A percentile compares a stretch with the other conserved stretches of the same genome.
These are phyloP conservation scores for Drosophila algonquin DNA, from an alignment of 2,888 invertebrate species.

Conservation along the genomic window DNA sequence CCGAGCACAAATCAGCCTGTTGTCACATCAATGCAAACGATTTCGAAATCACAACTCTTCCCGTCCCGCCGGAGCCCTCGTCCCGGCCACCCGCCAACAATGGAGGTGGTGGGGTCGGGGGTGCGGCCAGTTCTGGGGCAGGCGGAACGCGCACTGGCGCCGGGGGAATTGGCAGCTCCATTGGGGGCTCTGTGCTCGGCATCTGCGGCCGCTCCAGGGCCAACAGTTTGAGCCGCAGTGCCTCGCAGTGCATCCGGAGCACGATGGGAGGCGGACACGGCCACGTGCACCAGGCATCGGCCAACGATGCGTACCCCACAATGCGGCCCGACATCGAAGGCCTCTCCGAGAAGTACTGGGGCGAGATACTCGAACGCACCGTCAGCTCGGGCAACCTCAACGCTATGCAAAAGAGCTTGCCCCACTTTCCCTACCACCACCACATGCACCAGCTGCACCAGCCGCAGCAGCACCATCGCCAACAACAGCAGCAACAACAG, in stretches of 20 bases:
- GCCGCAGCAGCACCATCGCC: slow-evolving; percentile 48
- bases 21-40: slow-evolving; percentile 82
- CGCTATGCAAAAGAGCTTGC: slow-evolving; percentile 86
- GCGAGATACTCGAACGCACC: slow-evolving; percentile 91
- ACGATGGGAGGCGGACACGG: slow-evolving; percentile 59
- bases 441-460: slow-evolving; percentile 53
- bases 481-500: slow-evolving; percentile 54
- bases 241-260: slow-evolving; percentile 77
- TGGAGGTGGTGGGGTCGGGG: slow-evolving; percentile 36
- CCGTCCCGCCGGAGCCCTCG: slow-evolving; percentile 83
- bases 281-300: slow-evolving; percentile 47
- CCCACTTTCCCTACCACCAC: slow-evolving; percentile 70
- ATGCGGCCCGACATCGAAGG: slow-evolving; percentile 87
- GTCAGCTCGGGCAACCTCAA: slow-evolving; percentile 91
- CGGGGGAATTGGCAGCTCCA: slow-evolving; percentile 58
- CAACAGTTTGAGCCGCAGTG: slow-evolving; percentile 79
- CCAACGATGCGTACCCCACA: slow-evolving; percentile 57
- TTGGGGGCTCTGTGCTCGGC: slow-evolving; percentile 79
- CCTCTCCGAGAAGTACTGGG: slow-evolving; percentile 89
- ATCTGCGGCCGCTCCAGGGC: slow-evolving; percentile 79
- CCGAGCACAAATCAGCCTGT: slow-evolving; percentile 83
- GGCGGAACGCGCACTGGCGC: slow-evolving; percentile 31
- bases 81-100: slow-evolving; percentile 79
- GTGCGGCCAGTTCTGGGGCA: slow-evolving; percentile 17
- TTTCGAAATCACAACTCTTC: slow-evolving; percentile 83